A percentile compares a stretch with the other conserved stretches of the same genome.
These are phyloP conservation scores for Solea senegalensis DNA, from an alignment of 2,113 vertebrate species.

Conservation along the genomic window DNA sequence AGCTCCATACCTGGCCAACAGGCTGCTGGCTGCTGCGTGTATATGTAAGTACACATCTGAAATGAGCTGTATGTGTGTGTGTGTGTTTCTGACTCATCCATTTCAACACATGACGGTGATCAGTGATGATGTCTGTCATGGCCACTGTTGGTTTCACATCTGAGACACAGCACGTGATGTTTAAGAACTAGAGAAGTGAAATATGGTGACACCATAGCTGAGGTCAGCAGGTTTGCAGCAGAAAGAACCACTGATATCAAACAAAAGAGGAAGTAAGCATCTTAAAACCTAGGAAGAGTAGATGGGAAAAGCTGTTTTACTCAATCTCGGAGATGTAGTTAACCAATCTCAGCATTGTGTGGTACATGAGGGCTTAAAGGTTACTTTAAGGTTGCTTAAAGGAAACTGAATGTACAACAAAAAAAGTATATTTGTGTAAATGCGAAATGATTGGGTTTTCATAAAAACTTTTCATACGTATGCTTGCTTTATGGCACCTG, in stretches of 20 bases:
- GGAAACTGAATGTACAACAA: too few relatives aligned
- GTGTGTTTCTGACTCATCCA: not conserved
- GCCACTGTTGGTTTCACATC: not conserved
- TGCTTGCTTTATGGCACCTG: too few relatives aligned
- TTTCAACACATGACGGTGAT: not conserved
- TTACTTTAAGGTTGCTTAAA: too few relatives aligned
- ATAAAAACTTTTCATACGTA: not conserved
- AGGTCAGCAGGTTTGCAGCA: slow-evolving; percentile 38
- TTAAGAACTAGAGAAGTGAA: slow-evolving; percentile 64
- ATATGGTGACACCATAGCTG: slow-evolving; percentile 23
- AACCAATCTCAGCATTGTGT: slow-evolving; percentile 15
- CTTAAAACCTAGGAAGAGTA: slow-evolving; percentile 3
- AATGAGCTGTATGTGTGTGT: slow-evolving; percentile 5
- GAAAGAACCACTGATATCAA: slow-evolving; percentile 1
- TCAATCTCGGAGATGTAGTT: slow-evolving; percentile 19
- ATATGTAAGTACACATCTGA: slow-evolving; percentile 85
- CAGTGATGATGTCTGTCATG: not conserved
- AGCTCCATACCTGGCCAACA: slow-evolving; percentile 85
- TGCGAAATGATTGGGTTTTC: too few relatives aligned
- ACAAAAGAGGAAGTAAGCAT: slow-evolving; percentile 54
- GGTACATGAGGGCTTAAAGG: not conserved
- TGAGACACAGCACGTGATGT: slow-evolving; percentile 31
- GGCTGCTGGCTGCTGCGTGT: slow-evolving; percentile 88
- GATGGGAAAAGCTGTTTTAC: slow-evolving; percentile 28
- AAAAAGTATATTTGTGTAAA: too few relatives aligned